Percentiles rank a stretch among this genome's conserved stretches.
Evolutionary conservation across 2,888 invertebrate genomes (phyloP).

Genomic region (Sphecodes monilicornis): DNA sequence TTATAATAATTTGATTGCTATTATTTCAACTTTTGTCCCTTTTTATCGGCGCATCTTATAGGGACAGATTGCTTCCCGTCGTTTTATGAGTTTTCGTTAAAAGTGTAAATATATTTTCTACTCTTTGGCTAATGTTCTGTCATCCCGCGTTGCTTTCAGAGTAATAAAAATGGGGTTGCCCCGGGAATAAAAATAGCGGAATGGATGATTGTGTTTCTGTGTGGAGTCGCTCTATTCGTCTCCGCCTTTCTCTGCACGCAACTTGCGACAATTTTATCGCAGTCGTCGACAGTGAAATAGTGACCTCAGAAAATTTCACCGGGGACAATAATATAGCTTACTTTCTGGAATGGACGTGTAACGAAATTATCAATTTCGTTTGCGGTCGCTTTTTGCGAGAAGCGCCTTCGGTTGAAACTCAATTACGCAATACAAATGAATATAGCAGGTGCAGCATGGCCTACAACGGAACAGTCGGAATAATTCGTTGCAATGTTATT

Average conservation of each 20-base stretch:
- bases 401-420: background rate
- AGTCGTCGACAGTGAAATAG: constrained; percentile 46
- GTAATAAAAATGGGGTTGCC: constrained; percentile 30
- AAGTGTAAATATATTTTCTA: background rate
- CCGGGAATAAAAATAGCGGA: constrained; percentile 40
- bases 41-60: background rate
- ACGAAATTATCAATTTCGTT: constrained; percentile 21
- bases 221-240: constrained; percentile 35
- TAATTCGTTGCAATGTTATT: background rate
- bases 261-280: constrained; percentile 29
- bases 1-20: background rate
- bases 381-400: background rate
- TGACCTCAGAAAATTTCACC: constrained; percentile 14
- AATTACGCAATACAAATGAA: background rate
- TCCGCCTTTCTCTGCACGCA: background rate
- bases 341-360: background rate
- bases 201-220: constrained; percentile 48
- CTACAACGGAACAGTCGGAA: background rate
- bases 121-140: constrained; percentile 21
- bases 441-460: too few species aligned
- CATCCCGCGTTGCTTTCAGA: background rate
- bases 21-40: background rate
- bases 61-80: background rate
- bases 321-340: background rate
- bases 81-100: background rate